A percentile compares a stretch with the other conserved stretches of the same genome.
Evolutionary conservation across 1,140 invertebrate species (phyloP).

Genomic region (Ladona fulva): DNA sequence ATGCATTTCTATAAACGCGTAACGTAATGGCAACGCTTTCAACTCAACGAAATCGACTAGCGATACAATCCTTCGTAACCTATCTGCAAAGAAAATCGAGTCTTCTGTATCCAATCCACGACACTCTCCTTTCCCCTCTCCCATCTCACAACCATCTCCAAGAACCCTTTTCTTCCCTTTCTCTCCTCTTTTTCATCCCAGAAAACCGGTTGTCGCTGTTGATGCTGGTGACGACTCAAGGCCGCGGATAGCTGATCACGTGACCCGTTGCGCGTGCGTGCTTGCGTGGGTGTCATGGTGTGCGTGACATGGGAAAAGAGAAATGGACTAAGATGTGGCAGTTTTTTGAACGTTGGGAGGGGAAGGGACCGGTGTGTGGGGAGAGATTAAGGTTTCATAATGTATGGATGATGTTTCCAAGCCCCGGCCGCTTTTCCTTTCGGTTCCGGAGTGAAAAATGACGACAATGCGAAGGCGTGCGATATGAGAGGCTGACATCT

Average conservation of each 20-base stretch:
- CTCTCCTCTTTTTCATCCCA: not conserved
- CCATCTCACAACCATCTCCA: not conserved
- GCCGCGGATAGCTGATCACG: not conserved
- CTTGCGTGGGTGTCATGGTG: not conserved
- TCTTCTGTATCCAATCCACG: no score
- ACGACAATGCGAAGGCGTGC: no score
- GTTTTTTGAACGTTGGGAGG: not conserved
- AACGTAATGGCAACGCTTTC: no score
- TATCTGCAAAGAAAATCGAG: no score
- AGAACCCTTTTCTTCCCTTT: not conserved
- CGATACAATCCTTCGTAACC: no score
- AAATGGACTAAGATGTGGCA: not conserved
- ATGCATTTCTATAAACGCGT: no score
- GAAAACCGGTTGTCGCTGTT: not conserved
- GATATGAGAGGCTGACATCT: no score
- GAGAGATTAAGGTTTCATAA: no score
- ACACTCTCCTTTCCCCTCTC: not conserved
- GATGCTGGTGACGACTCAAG: not conserved
- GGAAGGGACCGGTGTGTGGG: not conserved
- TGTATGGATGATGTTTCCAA: no score
- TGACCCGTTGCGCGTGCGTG: not conserved
- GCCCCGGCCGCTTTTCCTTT: no score
- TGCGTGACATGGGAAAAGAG: not conserved
- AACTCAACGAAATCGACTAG: no score
- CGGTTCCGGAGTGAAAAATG: no score